Evolutionary conservation across 2,113 vertebrate species (phyloP), one percentile per base, ranked within the genome.

Genomic region (Perognathus longimembris): DNA sequence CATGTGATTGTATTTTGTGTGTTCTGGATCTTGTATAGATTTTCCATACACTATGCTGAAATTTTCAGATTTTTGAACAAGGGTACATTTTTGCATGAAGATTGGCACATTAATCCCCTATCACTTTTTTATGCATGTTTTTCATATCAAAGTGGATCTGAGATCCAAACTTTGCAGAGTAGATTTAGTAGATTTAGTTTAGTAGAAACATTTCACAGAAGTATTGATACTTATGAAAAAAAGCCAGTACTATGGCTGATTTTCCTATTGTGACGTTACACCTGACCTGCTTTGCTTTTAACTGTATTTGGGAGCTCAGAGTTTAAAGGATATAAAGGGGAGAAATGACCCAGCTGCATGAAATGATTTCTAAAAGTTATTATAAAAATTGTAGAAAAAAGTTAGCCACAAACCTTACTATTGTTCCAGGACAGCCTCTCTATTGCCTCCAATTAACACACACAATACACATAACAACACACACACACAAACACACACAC

Each of bases 1-100:
- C 67, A 38, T 93, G n/a, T 61, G 93, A 84, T 88, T n/a, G 59
- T 77, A 85, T 90, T 80, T 76, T 74, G n/a, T 45, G 76, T 14
- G 54, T 92, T 6, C 57, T 92, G 59, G 64, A 36, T 63, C 32
- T 36, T 82, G 40, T 82, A 17, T 74, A 50, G 38, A 86, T 93
- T 92, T 85, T 73, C 17, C 87, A 92, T 94, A 75, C 80, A 64
- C 20, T 32, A 0, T 36, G 22, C 30, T 66, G 38, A 74, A 40
- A 57, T 74, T 66, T 81, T 93, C n/a, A n/a, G n/a, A n/a, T n/a
- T n/a, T n/a, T 64, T 63, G 79, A 76, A n/a, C 15, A 64, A 8
- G 0, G 5, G 50, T 66, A 26, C 28, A 30, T 45, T 12, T 93
- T 84, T 64, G 0, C 22, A 42, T 61, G 17, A 67, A 57, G 12